Evolutionary conservation across 2,797 vertebrate species (phyloP), one percentile per base, ranked within the genome.

Genomic region (Microhierax caerulescens): DNA sequence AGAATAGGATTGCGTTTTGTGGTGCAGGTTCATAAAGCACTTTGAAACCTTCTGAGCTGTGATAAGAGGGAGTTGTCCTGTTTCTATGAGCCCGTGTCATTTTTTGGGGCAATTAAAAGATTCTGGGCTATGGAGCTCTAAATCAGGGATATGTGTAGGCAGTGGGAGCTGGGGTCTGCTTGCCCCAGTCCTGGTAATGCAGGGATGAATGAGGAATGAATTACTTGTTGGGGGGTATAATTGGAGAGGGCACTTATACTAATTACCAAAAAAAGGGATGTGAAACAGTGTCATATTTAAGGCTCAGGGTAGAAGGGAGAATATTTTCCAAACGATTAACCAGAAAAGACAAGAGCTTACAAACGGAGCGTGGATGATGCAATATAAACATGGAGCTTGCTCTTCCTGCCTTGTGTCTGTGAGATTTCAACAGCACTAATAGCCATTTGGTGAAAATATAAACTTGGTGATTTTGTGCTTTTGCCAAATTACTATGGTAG

Each of bases 401-500:
- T 81, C 53, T 88, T 67, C 11, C 60, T 63, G 95, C 39, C 59
- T 73, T 0, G 1, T 48, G 86, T 60, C 95, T 96, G 96, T 68
- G 89, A 72, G 82, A 50, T 64, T 82, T 94, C 88, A 95, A 23
- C 67, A 34, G 74, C 11, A 3, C 83, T 87, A 89, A 93, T 48
- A 65, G 89, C 68, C 78, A 74, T 83, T 88, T 60, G 87, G 93
- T 95, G 94, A 90, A 92, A 94, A 79, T 75, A 64, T 63, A 85
- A 91, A 95, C 94, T 90, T 53, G 30, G 93, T 72, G 65, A 86
- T 95, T 94, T 85, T 93, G 95, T 88, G 83, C 88, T 87, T 90
- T 95, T 92, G 96, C 97, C 97, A 97, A 92, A 95, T 97, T 97
- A 96, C 93, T 95, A 93, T 97, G 94, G 93, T 92, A 96, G 80